These are phyloP conservation scores for Dinocampus coccinellae DNA, from an alignment of 2,888 invertebrate species.

Conservation along the genomic window DNA sequence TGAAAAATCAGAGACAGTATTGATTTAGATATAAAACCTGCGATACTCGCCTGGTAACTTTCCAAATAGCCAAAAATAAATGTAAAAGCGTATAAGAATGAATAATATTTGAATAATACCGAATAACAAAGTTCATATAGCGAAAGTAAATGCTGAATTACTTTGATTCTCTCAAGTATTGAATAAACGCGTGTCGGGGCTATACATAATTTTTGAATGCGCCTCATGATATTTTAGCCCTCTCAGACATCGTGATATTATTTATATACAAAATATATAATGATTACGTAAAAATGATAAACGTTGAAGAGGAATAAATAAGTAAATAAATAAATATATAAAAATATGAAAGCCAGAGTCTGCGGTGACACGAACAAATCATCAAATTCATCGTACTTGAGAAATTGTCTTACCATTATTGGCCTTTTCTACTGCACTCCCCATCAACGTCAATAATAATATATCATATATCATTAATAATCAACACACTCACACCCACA, in stretches of 20 bases:
- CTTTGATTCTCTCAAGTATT: not conserved
- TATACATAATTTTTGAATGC: not conserved
- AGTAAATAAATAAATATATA: too few species aligned
- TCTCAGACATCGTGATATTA: constrained; percentile 7
- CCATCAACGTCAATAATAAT: not conserved
- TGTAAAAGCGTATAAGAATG: not conserved
- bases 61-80: constrained; percentile 34
- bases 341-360: constrained; percentile 15
- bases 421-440: not conserved
- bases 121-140: constrained; percentile 33
- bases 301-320: not conserved
- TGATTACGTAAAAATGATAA: not conserved
- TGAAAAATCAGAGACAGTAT: constrained; percentile 26
- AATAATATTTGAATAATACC: constrained; percentile 7
- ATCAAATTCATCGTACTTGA: constrained; percentile 21
- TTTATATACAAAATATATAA: not conserved
- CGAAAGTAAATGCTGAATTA: constrained; percentile 14
- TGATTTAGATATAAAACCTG: constrained; percentile 38
- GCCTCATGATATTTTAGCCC: not conserved
- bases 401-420: not conserved
- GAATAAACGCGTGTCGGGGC: not conserved
- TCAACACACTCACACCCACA: not conserved
- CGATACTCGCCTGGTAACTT: constrained; percentile 43
- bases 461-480: too few species aligned
- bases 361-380: not conserved